Evolutionary conservation across 2,113 vertebrate genomes (phyloP), one percentile per base, ranked within the genome.

Genomic region (Nymphicus hollandicus): DNA sequence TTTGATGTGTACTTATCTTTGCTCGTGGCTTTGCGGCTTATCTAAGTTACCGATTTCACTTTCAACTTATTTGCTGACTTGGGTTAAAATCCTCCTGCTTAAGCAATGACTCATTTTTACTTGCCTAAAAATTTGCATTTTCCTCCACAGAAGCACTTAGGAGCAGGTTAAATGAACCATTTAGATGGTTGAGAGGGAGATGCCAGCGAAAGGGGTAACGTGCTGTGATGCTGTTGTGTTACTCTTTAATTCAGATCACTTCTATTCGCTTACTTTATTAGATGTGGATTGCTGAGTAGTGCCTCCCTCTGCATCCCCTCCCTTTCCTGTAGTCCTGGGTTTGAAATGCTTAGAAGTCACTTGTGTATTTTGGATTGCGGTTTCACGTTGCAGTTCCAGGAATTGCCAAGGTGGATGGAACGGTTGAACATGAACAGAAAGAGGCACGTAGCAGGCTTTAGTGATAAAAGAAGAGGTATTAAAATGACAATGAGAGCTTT

Each of bases 91-190:
- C 69, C 88, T 87, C 64, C 89, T 49, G 93, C 64, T 89, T 50
- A 63, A 81, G 52, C 72, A 73, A 88, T 95, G 92, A 96, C 76
- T 96, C 96, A 87, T 63, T 96, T 81, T 53, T 3, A 35, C 85
- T 88, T 37, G 61, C 77, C 82, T 61, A 39, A 35, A 77, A 89
- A 91, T 89, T 89, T 91, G 64, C 82, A 17, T 91, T 84, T 86
- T 64, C n/a, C 68, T 94, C 61, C 85, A 37, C 56, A 23, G 72
- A 69, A 53, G 78, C 87, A 60, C 64, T 88, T 61, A 88, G 66
- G 85, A 95, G 18, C 73, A 95, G 91, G 87, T 95, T 91, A 91
- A 93, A 95, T 65, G 89, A 95, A 56, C 69, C 85, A 73, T 78
- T 95, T 17, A 37, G 53, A 31, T 83, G 87, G 71, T 13, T 84